Conservation (phyloP, 2,888 invertebrate species). For the Oscheius sp. region DNA sequence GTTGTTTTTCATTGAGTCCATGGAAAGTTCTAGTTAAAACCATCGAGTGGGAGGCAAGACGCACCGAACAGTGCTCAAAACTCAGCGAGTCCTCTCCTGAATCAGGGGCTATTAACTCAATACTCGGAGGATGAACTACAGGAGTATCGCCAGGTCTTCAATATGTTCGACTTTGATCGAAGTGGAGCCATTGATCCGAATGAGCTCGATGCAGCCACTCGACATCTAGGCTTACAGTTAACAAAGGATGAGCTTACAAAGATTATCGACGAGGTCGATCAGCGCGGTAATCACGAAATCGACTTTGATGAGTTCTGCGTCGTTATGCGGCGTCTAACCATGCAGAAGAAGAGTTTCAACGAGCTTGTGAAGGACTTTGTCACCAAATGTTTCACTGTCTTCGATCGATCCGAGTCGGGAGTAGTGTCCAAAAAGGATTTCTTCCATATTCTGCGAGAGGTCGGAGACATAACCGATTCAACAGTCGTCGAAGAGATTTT, state of each 20-base stretch:
- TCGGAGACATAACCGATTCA: constrained; percentile 69
- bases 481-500: constrained; percentile 71
- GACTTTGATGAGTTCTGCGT: constrained; percentile 70
- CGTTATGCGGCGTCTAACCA: constrained; percentile 62
- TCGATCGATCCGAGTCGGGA: constrained; percentile 69
- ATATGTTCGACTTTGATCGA: constrained; percentile 71
- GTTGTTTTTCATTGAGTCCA: neutral
- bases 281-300: constrained; percentile 72
- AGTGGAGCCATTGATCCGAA: constrained; percentile 59
- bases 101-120: neutral
- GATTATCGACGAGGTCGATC: constrained; percentile 71
- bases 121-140: constrained; percentile 69
- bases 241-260: constrained; percentile 66
- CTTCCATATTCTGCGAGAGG: constrained; percentile 67
- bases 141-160: constrained; percentile 72
- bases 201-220: constrained; percentile 68
- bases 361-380: constrained; percentile 62
- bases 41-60: constrained; percentile 23
- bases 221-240: constrained; percentile 68
- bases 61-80: constrained; percentile 5
- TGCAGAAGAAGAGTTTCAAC: constrained; percentile 70
- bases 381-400: constrained; percentile 65
- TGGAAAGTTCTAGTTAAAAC: constrained; percentile 3
- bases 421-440: constrained; percentile 68
- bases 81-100: constrained; percentile 12